Conservation (phyloP, 2,888 invertebrate genomes). For the Sceliomorpha sp. region DNA sequence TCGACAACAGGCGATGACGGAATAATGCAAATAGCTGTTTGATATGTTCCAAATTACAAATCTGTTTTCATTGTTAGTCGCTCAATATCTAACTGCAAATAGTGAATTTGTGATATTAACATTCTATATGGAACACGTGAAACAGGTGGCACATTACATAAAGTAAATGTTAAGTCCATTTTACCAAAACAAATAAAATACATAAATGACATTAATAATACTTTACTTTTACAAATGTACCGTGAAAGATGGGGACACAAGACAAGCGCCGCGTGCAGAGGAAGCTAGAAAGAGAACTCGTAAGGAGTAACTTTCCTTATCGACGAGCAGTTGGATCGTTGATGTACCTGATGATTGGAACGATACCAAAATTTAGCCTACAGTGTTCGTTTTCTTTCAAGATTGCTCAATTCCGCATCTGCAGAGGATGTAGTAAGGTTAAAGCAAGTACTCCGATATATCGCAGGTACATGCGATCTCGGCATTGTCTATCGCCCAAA, state of each 20-base stretch:
- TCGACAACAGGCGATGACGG: conserved; percentile 22
- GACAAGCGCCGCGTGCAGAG: too few relatives aligned
- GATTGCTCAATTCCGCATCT: conserved; percentile 53
- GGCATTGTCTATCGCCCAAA: conserved; percentile 53
- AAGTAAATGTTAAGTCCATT: conserved; percentile 56
- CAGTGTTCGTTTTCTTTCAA: conserved; percentile 59
- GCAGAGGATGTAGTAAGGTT: conserved; percentile 57
- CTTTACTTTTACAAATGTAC: conserved; percentile 57
- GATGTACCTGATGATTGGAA: conserved; percentile 62
- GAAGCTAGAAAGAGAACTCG: conserved; percentile 62
- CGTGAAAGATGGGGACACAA: conserved; percentile 61
- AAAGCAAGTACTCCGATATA: conserved; percentile 65
- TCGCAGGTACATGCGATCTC: conserved; percentile 58
- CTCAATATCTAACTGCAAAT: conserved; percentile 49
- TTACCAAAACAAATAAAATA: conserved; percentile 35
- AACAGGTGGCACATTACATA: conserved; percentile 48
- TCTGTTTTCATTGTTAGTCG: conserved; percentile 61
- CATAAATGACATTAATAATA: conserved; percentile 20
- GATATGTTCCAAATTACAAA: conserved; percentile 63
- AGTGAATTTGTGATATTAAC: conserved; percentile 47
- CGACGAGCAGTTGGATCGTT: conserved; percentile 61
- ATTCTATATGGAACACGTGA: conserved; percentile 52
- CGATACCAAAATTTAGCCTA: conserved; percentile 62
- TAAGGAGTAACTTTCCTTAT: conserved; percentile 53
- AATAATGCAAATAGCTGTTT: conserved; percentile 55